These are phyloP conservation scores for Exephanes ischioxanthus DNA, from an alignment of 2,888 invertebrate genomes.

Conservation along the genomic window DNA sequence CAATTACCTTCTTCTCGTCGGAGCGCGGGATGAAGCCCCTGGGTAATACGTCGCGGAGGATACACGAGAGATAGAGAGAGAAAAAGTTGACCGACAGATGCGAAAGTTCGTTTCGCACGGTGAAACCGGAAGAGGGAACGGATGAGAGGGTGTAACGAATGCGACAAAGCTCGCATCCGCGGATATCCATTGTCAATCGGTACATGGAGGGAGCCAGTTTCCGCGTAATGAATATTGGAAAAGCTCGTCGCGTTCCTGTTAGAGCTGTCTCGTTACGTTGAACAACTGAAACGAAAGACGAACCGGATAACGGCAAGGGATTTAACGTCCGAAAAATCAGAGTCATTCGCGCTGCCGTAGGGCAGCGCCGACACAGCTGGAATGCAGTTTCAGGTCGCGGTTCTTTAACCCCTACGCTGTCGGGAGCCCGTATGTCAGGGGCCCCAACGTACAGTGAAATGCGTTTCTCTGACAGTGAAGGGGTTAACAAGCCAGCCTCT, in stretches of 20 bases:
- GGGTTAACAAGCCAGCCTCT: no score
- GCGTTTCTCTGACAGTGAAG: no score
- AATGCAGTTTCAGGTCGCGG: not conserved
- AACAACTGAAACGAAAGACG: not conserved
- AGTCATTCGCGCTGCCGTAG: not conserved
- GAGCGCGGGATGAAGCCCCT: constrained; percentile 19
- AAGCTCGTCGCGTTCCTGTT: not conserved
- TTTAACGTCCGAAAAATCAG: not conserved
- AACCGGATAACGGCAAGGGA: not conserved
- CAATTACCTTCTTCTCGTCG: not conserved
- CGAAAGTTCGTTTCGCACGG: constrained; percentile 23
- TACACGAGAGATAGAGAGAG: not conserved
- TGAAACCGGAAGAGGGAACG: not conserved
- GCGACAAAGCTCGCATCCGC: constrained; percentile 40
- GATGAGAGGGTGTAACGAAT: constrained; percentile 19
- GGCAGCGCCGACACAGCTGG: not conserved
- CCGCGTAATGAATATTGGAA: not conserved
- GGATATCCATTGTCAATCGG: constrained; percentile 21
- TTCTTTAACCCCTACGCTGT: not conserved
- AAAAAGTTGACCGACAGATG: not conserved
- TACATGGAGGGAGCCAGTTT: not conserved
- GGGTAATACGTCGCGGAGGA: not conserved
- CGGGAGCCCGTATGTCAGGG: no score
- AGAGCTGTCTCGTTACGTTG: not conserved
- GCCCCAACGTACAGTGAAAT: no score